These are phyloP conservation scores for Tupiocoris notatus DNA, from an alignment of 2,888 invertebrate genomes.

Conservation along the genomic window DNA sequence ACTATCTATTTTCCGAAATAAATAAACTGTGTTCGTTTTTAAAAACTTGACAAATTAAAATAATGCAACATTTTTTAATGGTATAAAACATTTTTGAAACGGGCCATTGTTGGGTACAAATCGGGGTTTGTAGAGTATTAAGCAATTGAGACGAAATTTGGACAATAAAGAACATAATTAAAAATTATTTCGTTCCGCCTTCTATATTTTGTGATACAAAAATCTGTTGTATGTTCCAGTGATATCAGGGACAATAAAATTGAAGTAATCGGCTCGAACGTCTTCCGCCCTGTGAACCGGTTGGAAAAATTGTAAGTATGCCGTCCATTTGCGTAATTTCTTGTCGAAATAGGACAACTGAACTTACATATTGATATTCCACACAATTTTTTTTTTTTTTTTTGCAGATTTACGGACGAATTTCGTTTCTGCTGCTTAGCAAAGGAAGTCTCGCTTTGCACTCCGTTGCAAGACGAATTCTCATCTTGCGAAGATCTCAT, in stretches of 20 bases:
- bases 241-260: slow-evolving; percentile 51
- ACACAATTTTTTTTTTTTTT: neutral
- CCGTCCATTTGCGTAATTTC: neutral
- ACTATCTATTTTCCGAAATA: no score
- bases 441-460: slow-evolving; percentile 49
- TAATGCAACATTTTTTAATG: no score
- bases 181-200: neutral
- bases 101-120: neutral
- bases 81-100: no score
- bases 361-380: neutral
- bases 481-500: slow-evolving; percentile 55
- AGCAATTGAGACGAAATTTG: no score
- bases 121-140: no score
- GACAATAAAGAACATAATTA: no score
- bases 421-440: slow-evolving; percentile 53
- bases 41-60: no score
- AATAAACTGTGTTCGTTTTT: no score
- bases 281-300: slow-evolving; percentile 50
- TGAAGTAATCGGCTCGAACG: slow-evolving; percentile 50
- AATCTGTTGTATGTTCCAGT: slow-evolving; percentile 47
- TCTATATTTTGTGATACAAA: no score
- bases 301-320: slow-evolving; percentile 51
- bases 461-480: slow-evolving; percentile 54
- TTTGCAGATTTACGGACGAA: slow-evolving; percentile 51
- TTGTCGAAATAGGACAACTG: neutral